Percentiles rank a stretch among this genome's conserved stretches.
Evolutionary conservation across 2,888 invertebrate species (phyloP).

Genomic region (Serripes groenlandicus): DNA sequence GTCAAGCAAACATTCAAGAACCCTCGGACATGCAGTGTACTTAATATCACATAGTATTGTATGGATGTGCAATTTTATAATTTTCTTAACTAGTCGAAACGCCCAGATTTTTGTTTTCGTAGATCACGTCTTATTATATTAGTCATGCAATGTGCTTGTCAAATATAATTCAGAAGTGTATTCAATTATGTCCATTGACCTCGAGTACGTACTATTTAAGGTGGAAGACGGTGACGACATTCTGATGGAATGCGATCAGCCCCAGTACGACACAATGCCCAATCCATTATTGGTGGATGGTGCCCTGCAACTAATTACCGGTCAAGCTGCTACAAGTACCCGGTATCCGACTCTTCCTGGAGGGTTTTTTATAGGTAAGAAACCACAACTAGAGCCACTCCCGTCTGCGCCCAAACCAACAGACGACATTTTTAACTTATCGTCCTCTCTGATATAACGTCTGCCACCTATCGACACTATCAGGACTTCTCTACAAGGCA

Average conservation of each 20-base stretch:
- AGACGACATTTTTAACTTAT: not conserved
- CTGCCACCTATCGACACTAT: not conserved
- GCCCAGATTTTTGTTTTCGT: too few relatives aligned
- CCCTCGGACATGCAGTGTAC: too few relatives aligned
- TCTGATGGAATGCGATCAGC: not conserved
- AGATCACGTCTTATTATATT: too few relatives aligned
- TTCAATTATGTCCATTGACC: too few relatives aligned
- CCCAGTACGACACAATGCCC: conserved; percentile 18
- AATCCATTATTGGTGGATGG: conserved; percentile 2
- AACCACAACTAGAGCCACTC: not conserved
- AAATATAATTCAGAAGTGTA: too few relatives aligned
- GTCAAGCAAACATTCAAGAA: too few relatives aligned
- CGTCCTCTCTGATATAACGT: not conserved
- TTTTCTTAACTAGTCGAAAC: too few relatives aligned
- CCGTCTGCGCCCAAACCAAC: not conserved
- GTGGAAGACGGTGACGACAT: not conserved
- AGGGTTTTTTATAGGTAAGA: not conserved
- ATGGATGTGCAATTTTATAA: too few relatives aligned
- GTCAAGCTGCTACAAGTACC: not conserved
- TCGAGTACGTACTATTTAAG: too few relatives aligned
- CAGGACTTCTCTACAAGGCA: not conserved
- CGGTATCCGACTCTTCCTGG: not conserved
- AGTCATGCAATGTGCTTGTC: too few relatives aligned
- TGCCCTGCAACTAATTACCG: not conserved
- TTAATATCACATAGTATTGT: too few relatives aligned